phyloP scores from a whole-genome alignment of 2,113 vertebrate species.

The Petromus typicus region DNA sequence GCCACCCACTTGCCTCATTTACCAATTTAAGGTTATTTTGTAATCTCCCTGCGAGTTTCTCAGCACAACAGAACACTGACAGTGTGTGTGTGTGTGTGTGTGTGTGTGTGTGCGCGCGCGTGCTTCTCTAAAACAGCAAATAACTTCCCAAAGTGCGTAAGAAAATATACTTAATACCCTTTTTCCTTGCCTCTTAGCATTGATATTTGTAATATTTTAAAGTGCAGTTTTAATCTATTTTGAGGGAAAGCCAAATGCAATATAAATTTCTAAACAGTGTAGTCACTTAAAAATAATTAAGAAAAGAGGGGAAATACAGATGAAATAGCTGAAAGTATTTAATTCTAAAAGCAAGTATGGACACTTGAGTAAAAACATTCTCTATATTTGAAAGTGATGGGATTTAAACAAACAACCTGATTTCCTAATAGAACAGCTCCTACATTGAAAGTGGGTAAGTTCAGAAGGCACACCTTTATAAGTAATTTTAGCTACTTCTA shows the following conservation, averaged over 20 bases:
- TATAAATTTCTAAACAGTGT: too few relatives aligned
- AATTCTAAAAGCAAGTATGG: background rate
- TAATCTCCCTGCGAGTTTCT: too few relatives aligned
- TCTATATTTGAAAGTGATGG: background rate
- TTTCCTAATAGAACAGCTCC: background rate
- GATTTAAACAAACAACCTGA: background rate
- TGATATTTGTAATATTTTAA: constrained; percentile 39
- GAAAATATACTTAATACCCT: background rate
- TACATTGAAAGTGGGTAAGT: constrained; percentile 17
- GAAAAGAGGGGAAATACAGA: background rate
- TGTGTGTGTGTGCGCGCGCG: too few relatives aligned
- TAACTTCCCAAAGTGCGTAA: background rate
- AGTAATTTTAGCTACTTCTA: background rate
- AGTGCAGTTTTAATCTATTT: background rate
- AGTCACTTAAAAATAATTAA: too few relatives aligned
- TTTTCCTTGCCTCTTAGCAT: background rate
- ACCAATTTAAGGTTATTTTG: constrained; percentile 57
- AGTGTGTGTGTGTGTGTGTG: background rate
- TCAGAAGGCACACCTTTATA: background rate
- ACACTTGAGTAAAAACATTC: background rate
- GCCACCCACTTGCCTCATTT: constrained; percentile 53
- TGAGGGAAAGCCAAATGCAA: background rate
- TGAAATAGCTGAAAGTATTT: background rate
- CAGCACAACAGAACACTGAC: background rate
- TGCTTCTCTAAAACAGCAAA: constrained; percentile 9